Conservation (phyloP, 1,140 invertebrate genomes). For the Papilio dardanus region DNA sequence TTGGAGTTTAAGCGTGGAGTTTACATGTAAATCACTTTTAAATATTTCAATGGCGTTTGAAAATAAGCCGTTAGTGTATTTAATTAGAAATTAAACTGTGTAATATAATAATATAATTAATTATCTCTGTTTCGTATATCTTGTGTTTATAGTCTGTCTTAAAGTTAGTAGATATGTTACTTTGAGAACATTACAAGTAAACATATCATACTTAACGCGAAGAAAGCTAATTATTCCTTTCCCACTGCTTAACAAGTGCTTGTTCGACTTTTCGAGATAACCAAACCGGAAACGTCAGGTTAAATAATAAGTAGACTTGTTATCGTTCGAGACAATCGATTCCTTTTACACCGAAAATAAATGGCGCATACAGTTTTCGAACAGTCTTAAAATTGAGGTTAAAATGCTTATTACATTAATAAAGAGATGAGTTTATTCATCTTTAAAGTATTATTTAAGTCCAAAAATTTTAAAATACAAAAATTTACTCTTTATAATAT, state of each 20-base stretch:
- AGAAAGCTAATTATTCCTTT: constrained; percentile 37
- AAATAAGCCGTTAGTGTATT: no score
- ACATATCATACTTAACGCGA: background rate
- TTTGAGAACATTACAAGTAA: background rate
- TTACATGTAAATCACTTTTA: no score
- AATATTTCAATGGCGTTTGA: no score
- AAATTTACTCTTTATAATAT: no score
- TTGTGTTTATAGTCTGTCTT: background rate
- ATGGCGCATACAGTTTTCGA: constrained; percentile 39
- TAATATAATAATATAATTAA: background rate
- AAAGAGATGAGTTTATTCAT: no score
- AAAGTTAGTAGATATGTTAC: background rate
- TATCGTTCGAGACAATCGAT: constrained; percentile 22
- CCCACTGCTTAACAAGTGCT: constrained; percentile 33
- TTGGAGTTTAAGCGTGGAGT: no score
- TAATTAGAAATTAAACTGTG: no score
- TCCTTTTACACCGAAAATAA: constrained; percentile 12
- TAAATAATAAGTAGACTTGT: constrained; percentile 31
- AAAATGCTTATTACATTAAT: background rate
- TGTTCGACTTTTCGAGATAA: constrained; percentile 28
- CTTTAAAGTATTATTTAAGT: no score
- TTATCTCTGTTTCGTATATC: background rate
- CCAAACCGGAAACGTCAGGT: constrained; percentile 38
- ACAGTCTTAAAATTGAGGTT: background rate
- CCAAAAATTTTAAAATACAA: no score